Percentiles rank a stretch among this genome's conserved stretches.
Evolutionary conservation across 2,888 invertebrate genomes (phyloP).

Genomic region (Rhingia rostrata): DNA sequence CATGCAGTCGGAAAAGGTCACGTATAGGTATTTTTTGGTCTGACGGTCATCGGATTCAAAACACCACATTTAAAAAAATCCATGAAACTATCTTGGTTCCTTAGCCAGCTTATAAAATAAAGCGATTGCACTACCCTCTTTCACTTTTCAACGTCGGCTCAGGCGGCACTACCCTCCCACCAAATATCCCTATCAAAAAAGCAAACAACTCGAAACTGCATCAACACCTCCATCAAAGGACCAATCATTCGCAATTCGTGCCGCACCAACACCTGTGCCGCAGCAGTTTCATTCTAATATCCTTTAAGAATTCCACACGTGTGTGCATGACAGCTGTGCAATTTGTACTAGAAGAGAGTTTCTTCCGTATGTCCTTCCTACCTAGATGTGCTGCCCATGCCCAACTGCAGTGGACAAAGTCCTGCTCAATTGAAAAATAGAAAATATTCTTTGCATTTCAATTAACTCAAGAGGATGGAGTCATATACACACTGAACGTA

Average conservation of each 20-base stretch:
- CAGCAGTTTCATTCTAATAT: constrained; percentile 38
- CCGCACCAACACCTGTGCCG: constrained; percentile 36
- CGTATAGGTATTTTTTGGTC: too few relatives aligned
- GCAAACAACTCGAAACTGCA: constrained; percentile 40
- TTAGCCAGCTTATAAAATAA: too few relatives aligned
- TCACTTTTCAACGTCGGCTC: too few relatives aligned
- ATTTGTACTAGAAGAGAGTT: constrained; percentile 42
- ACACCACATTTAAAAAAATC: too few relatives aligned
- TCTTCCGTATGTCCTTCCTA: neutral
- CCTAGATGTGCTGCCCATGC: neutral
- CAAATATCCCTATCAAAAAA: too few relatives aligned
- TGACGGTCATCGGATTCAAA: too few relatives aligned
- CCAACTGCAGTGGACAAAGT: constrained; percentile 25
- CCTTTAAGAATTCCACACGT: constrained; percentile 51
- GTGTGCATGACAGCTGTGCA: constrained; percentile 64
- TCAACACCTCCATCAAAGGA: constrained; percentile 28
- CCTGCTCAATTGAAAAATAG: constrained; percentile 62
- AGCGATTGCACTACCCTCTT: too few relatives aligned
- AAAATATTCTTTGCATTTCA: constrained; percentile 73
- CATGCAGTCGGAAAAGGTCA: too few relatives aligned
- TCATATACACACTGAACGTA: constrained; percentile 5
- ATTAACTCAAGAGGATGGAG: constrained; percentile 66
- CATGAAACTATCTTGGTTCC: too few relatives aligned
- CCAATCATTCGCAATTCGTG: constrained; percentile 40
- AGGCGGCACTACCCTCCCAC: too few relatives aligned